Conservation (phyloP, 2,888 invertebrate species). For the Microplitis manilae region DNA sequence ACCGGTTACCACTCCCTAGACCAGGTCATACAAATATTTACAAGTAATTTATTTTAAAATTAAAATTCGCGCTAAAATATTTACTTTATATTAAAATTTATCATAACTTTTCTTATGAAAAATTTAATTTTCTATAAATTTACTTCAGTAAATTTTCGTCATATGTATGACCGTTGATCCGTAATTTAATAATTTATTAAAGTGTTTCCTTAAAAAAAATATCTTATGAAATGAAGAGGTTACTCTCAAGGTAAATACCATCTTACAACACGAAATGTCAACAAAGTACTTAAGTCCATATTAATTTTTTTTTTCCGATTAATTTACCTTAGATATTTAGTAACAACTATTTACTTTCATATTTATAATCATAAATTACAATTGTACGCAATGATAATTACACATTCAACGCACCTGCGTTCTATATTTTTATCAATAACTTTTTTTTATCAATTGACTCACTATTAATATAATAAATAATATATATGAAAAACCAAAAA, state of each 20-base stretch:
- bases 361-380: background rate
- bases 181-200: background rate
- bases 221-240: background rate
- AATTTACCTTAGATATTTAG: background rate
- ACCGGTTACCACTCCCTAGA: conserved; percentile 30
- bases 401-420: no score
- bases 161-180: no score
- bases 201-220: background rate
- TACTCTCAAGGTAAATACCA: background rate
- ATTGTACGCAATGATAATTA: no score
- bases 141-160: no score
- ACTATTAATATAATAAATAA: no score
- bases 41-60: background rate
- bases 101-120: no score
- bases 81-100: no score
- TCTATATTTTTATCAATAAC: no score
- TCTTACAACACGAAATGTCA: background rate
- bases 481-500: no score
- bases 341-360: background rate
- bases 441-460: no score
- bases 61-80: background rate
- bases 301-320: background rate
- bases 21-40: conserved; percentile 7
- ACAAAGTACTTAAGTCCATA: background rate
- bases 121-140: no score